Base-by-base conservation (phyloP, 2,113 vertebrate genomes). In the Columbina picui region DNA sequence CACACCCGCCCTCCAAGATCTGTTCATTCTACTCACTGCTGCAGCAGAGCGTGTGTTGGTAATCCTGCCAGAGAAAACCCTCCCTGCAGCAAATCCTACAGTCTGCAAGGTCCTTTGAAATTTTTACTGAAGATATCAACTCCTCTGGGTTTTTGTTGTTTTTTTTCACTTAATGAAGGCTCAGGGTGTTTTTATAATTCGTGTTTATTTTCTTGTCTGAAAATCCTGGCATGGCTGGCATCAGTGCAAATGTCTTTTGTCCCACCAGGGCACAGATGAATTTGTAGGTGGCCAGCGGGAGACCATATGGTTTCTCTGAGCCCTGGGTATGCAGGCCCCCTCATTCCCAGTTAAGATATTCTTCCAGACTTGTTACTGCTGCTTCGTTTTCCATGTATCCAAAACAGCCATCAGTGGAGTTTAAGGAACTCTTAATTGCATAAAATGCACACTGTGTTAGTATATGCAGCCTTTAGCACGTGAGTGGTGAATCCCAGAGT, bases 31-130 rank as follows among this genome's bases (percentile, higher is more conserved):
- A 55, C 85, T 86, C 19, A 0, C 52, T 94, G 69, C 77, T 75
- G 77, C 77, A 79, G 49, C 87, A 78, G 69, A 67, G 85, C 6
- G n/a, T 86, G 45, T 13, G 8, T 14, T 74, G 55, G 36, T 68
- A 91, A 86, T 87, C 29, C 61, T 94, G 73, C 39, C 76, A 87
- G 53, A 27, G 43, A 84, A 95, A 96, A 71, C 30, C n/a, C 49
- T 84, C n/a, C 27, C 50, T 52, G 34, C 26, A 85, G 82, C 75
- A 94, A 23, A 80, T 27, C 27, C 0, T 30, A 59, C 8, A 49
- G n/a, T 10, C 41, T 80, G 55, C n/a, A 93, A 71, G 25, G 76
- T 74, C 55, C 21, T 80, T 68, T 41, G 39, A 41, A 77, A 19
- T n/a, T 77, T 80, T 73, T 74, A 49, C 23, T 73, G 76, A 45